Base-by-base conservation (phyloP, 2,113 vertebrate species). In the Emydura subglobosa region DNA sequence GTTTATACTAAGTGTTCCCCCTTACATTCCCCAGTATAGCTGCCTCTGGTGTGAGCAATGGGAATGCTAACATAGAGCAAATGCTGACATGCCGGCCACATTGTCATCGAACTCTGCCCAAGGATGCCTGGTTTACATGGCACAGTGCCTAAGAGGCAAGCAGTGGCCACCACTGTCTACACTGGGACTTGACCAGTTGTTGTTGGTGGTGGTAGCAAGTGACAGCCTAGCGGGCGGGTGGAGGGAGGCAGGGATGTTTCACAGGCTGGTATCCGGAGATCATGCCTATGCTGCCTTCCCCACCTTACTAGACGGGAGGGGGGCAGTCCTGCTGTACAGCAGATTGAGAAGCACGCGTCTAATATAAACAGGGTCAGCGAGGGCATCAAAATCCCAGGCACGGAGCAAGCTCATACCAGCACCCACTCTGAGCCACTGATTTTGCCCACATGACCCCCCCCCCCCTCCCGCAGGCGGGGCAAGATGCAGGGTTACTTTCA, bases 301-400 rank as follows among this genome's bases (percentile, higher is more conserved):
- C 19, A 11, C 65, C 10, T 39, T 22, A 9, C 65, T 21, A 19
- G 16, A 31, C 1, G 10, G 65, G n/a, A 8, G 5, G 14, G 19
- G 65, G 19, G 14, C 51, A 53, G 25, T 8, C 61, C 61, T 68
- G 61, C 34, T 65, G 31, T 17, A 17, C 6, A 17, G 31, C 31
- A 61, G 59, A 29, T 14, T 65, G 61, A 8, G 14, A 34, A 68
- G 17, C 34, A 8, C 34, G 9, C 7, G 34, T 19, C 34, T 65
- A 8, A 31, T 6, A 68, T 5, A 72, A 39, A n/a, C 65, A 39
- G 65, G 19, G 17, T 21, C 65, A 72, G 39, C 9, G 7, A 51
- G 5, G 10, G 3, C 1, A 14, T 16, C 24, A 2, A 6, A 0
- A 0, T 50, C 29, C 17, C 47, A 8, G 29, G 14, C 47, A 29